Percentiles rank a stretch among this genome's conserved stretches.
Evolutionary conservation across 2,113 vertebrate genomes (phyloP).

Genomic region (Macroglossus sobrinus): DNA sequence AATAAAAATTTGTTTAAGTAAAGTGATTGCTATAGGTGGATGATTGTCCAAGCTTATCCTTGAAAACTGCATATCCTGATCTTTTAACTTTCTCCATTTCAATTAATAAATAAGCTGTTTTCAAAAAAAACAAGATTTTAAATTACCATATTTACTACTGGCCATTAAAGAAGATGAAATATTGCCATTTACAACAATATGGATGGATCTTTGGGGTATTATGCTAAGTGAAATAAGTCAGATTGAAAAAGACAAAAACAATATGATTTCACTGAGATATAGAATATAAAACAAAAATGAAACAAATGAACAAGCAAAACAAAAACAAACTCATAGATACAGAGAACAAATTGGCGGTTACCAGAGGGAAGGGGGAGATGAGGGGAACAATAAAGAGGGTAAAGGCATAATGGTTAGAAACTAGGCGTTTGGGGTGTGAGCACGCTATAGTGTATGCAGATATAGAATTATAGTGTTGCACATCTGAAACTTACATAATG

Average conservation of each 20-base stretch:
- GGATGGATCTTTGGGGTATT: neutral
- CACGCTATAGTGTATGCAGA: neutral
- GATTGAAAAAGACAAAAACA: no score
- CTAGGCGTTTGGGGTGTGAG: neutral
- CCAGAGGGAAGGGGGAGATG: no score
- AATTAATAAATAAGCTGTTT: neutral
- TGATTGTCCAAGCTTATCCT: neutral
- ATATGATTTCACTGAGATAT: no score
- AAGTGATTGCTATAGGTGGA: neutral
- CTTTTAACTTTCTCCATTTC: neutral
- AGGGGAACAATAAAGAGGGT: neutral
- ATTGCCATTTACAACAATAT: neutral
- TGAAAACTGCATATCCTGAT: neutral
- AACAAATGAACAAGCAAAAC: no score
- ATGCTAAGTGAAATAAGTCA: no score
- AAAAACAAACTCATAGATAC: no score
- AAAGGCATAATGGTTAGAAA: neutral
- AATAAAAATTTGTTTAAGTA: neutral
- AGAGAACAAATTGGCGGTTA: no score
- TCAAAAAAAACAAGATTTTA: constrained; percentile 32
- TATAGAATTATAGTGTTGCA: neutral
- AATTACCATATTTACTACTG: neutral
- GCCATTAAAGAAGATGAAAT: neutral
- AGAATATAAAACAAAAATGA: no score
- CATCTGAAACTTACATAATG: neutral